Evolutionary conservation across 2,113 vertebrate genomes (phyloP).

Genomic region (Synodontis membranacea): DNA sequence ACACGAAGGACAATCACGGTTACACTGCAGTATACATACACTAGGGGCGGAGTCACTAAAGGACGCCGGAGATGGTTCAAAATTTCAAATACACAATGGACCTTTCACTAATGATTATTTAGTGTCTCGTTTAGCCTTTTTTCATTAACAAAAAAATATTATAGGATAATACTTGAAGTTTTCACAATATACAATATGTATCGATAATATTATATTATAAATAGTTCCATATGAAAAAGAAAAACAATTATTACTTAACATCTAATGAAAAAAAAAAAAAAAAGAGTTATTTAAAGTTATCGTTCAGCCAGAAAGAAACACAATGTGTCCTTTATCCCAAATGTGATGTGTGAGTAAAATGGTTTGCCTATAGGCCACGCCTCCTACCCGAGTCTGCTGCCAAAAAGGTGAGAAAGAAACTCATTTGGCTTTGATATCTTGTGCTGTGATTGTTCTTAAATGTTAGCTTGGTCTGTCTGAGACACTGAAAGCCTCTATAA

Average conservation of each 20-base stretch:
- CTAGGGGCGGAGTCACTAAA: background rate
- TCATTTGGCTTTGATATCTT: background rate
- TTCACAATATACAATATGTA: background rate
- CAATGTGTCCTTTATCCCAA: background rate
- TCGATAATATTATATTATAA: background rate
- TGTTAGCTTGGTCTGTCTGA: background rate
- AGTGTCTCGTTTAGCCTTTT: background rate
- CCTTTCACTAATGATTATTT: background rate
- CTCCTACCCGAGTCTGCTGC: background rate
- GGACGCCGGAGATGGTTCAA: background rate
- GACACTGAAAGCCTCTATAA: background rate
- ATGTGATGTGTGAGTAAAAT: background rate
- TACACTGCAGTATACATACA: background rate
- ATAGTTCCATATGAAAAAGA: background rate
- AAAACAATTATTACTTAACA: background rate
- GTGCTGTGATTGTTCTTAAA: background rate
- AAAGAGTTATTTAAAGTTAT: background rate
- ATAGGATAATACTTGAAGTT: constrained; percentile 17
- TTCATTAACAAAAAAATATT: background rate
- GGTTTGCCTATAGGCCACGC: background rate
- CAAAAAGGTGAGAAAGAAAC: background rate
- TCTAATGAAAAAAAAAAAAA: background rate
- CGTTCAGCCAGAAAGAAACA: background rate
- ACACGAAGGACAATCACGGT: constrained; percentile 9
- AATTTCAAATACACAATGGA: background rate